A percentile compares a stretch with the other conserved stretches of the same genome.
Conservation (phyloP, 2,797 vertebrate genomes). For the Ctenopoma multispine region DNA sequence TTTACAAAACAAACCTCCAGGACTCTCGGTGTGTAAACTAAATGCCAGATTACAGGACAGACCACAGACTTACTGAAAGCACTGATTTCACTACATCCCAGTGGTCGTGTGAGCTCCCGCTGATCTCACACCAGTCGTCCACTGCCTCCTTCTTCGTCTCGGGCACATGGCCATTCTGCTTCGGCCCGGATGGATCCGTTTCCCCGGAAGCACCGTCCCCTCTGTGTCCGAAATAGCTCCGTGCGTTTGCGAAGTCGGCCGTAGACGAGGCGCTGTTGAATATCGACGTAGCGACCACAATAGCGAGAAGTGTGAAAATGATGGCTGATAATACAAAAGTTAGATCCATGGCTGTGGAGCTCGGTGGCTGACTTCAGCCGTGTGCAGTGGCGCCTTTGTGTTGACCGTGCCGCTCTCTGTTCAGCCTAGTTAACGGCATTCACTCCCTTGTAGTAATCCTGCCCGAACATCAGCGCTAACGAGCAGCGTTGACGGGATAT, state of each 20-base stretch:
- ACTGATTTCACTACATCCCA: conserved; percentile 79
- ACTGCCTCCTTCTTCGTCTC: conserved; percentile 14
- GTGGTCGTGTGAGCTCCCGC: conserved; percentile 74
- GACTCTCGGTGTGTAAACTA: neutral
- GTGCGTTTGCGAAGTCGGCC: conserved; percentile 25
- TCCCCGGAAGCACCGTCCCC: conserved; percentile 8
- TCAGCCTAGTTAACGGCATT: conserved; percentile 5
- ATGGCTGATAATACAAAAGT: conserved; percentile 77
- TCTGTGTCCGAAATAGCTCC: conserved; percentile 38
- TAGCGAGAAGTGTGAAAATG: conserved; percentile 87
- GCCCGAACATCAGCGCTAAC: conserved; percentile 41
- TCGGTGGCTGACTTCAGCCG: neutral
- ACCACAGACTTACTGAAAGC: conserved; percentile 65
- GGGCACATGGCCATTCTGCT: conserved; percentile 62
- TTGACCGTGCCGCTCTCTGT: neutral
- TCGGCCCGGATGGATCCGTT: conserved; percentile 2
- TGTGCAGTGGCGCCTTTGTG: neutral
- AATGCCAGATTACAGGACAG: neutral
- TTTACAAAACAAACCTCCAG: neutral
- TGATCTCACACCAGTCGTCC: conserved; percentile 72
- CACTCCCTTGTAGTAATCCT: conserved; percentile 43
- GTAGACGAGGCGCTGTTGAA: conserved; percentile 61
- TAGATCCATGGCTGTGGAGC: conserved; percentile 78
- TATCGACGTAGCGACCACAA: conserved; percentile 86
- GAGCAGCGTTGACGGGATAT: conserved; percentile 18